phyloP scores from a whole-genome alignment of 1,140 invertebrate genomes.

The Amphibalanus amphitrite region DNA sequence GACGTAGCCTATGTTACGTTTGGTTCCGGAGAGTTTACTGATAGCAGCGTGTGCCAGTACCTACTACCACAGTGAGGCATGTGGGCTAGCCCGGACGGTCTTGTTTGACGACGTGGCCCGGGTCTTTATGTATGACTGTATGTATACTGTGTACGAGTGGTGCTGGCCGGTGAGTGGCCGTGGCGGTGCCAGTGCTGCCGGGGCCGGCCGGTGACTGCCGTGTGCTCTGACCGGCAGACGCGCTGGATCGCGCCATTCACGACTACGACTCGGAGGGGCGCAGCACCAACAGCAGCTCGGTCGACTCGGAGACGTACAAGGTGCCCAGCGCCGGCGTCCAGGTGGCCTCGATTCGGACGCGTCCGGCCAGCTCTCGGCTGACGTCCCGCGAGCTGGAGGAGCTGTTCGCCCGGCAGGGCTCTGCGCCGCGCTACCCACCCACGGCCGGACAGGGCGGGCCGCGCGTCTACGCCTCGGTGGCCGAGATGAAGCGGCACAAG shows the following conservation, averaged over 20 bases:
- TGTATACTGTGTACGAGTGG: too few relatives aligned
- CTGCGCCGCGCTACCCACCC: constrained; percentile 15
- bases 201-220: too few relatives aligned
- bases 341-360: constrained; percentile 31
- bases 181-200: too few relatives aligned
- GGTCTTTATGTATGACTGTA: too few relatives aligned
- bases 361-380: constrained; percentile 29
- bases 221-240: constrained; percentile 15
- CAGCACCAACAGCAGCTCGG: background rate
- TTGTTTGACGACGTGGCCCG: too few relatives aligned
- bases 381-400: constrained; percentile 28
- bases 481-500: constrained; percentile 81
- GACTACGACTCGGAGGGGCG: constrained; percentile 7
- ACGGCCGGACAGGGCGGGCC: constrained; percentile 23
- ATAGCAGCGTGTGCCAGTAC: too few relatives aligned
- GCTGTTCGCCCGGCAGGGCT: constrained; percentile 24
- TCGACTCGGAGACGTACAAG: constrained; percentile 1
- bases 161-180: too few relatives aligned
- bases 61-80: too few relatives aligned
- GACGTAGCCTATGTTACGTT: too few relatives aligned
- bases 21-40: too few relatives aligned
- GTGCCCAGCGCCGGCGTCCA: constrained; percentile 15
- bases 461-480: constrained; percentile 77
- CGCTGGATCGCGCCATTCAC: constrained; percentile 17
- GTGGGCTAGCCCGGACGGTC: too few relatives aligned